Evolutionary conservation across 92 coral and sea anemone genomes (phyloP), one percentile per base, ranked within the genome.

Genomic region (Muricea muricata): DNA sequence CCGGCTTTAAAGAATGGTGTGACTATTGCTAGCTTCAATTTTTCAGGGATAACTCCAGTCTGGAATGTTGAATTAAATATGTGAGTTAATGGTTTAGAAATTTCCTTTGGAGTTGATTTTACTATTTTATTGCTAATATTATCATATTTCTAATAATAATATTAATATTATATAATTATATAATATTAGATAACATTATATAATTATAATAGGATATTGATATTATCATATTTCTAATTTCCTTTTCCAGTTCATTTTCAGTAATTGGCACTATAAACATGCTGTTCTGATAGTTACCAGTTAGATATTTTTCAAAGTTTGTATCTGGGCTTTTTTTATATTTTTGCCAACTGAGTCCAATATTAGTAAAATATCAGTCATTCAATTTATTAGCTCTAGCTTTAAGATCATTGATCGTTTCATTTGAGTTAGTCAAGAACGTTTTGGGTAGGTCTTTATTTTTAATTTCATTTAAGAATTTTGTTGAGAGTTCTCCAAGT

Each of bases 1-100:
- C 48, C 48, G 46, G 61, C 81, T 25, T 75, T 75, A 45, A 4
- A 75, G 25, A 75, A n/a, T 8, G 81, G 66, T 11, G 81, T 75
- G 2, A 75, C 81, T 45, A 5, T 17, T 1, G 30, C 42, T 21
- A n/a, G 15, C 13, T 31, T 71, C 12, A 71, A 32, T 71, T 29
- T 34, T 26, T 71, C 78, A 71, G 78, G 78, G 52, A 71, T 71
- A 0, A 34, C 0, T 1, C 78, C 78, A 20, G 17, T 71, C 0
- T 13, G 45, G n/a, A 71, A 39, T 28, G 78, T 0, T 71, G 13
- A 39, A 18, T 71, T 71, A 23, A 7, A 71, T 18, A 30, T 71
- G 37, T 71, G 37, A 26, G 76, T 34, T 8, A 28, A 30, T 24
- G 42, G 75, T 33, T 69, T 69, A 41, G 45, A 13, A 21, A 69